Evolutionary conservation across 2,888 invertebrate species (phyloP), one percentile per base, ranked within the genome.

Genomic region (Lucinisca nassula): DNA sequence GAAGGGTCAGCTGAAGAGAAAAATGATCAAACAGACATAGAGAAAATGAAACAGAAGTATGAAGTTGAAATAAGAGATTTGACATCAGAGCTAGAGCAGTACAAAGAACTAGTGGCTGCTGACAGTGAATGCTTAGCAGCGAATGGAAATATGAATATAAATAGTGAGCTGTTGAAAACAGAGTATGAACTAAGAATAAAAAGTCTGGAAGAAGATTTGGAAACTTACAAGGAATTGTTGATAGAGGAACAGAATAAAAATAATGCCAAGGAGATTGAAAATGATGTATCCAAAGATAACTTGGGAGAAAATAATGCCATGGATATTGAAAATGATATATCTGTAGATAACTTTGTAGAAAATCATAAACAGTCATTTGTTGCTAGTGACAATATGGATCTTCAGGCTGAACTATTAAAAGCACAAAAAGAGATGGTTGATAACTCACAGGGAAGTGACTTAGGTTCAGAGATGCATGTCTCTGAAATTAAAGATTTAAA

Each of bases 401-500:
- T 67, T 35, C 67, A 67, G 67, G 4, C 67, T 67, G 67, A 67
- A 67, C 35, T 67, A 35, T 35, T 67, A 35, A 32, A 30, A 21
- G 67, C 67, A 21, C 24, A 67, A 21, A 17, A 32, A 35, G 30
- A 67, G 21, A 67, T 17, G 35, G 30, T 10, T n/a, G 35, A 35
- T 32, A 6, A 30, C 12, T 10, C 21, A 3, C 3, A 67, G 32
- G 10, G 17, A 35, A 21, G 3, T 35, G 74, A 79, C 49, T 74
- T 83, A 37, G 75, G 83, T 32, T 76, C 49, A 58, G 87, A 72
- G 84, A 73, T 84, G 73, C 21, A 83, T 6, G 74, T 80, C 75
- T 61, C 74, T 10, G 90, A 90, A 51, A 81, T 85, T 37, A 75
- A 75, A 27, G 82, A 82, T 70, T 35, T 90, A 58, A 83, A 80